These are phyloP conservation scores for Nysson spinosus DNA, from an alignment of 2,888 invertebrate species.

Conservation along the genomic window DNA sequence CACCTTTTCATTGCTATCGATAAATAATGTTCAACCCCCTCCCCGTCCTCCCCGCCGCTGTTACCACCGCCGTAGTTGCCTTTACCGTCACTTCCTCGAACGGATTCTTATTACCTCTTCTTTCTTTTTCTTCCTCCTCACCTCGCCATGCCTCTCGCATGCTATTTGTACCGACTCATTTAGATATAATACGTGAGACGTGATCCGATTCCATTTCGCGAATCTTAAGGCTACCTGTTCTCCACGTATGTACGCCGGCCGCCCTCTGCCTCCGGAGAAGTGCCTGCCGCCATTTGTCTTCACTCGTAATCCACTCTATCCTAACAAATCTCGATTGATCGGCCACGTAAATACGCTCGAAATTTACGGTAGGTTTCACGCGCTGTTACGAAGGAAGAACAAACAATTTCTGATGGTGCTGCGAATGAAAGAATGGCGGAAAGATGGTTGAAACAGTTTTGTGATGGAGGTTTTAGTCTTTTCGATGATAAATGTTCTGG, in stretches of 20 bases:
- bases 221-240: slow-evolving; percentile 26
- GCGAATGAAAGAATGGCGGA: too few species aligned
- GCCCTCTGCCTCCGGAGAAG: slow-evolving; percentile 7
- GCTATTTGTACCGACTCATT: slow-evolving; percentile 51
- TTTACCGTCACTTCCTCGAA: background rate
- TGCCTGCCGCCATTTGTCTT: slow-evolving; percentile 26
- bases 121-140: slow-evolving; percentile 8
- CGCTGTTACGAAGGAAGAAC: background rate
- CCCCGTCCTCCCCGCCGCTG: background rate
- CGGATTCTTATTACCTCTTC: background rate
- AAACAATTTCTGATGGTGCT: too few species aligned
- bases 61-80: too few species aligned
- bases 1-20: slow-evolving; percentile 64
- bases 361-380: background rate
- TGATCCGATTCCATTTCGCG: slow-evolving; percentile 40
- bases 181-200: slow-evolving; percentile 26
- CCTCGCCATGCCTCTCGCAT: slow-evolving; percentile 14
- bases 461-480: too few species aligned
- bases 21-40: slow-evolving; percentile 57
- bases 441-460: too few species aligned
- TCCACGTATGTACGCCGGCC: slow-evolving; percentile 18
- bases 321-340: slow-evolving; percentile 28
- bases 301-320: slow-evolving; percentile 18
- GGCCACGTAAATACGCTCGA: background rate
- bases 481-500: too few species aligned